phyloP scores from a whole-genome alignment of 1,140 invertebrate genomes.

The Sitobion miscanthi region DNA sequence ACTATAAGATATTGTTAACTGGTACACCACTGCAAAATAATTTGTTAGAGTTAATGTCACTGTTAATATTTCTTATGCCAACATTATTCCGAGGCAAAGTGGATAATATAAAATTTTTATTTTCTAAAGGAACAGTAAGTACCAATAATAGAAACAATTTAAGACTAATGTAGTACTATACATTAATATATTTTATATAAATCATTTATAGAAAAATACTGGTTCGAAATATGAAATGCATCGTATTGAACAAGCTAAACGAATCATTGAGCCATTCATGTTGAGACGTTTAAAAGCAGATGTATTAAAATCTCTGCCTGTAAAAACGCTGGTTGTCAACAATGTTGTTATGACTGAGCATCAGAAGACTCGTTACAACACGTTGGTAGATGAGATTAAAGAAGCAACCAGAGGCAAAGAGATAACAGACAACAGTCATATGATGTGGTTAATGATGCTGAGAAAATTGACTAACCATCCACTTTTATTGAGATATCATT shows the following conservation, averaged over 20 bases:
- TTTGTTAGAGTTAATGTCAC: slow-evolving; percentile 91
- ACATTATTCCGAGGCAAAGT: slow-evolving; percentile 89
- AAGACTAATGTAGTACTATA: not conserved
- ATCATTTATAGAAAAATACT: slow-evolving; percentile 24
- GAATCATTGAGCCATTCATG: slow-evolving; percentile 96
- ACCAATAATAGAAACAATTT: not conserved
- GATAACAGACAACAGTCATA: slow-evolving; percentile 62
- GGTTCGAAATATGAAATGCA: slow-evolving; percentile 82
- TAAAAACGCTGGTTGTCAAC: slow-evolving; percentile 76
- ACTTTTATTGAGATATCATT: slow-evolving; percentile 79
- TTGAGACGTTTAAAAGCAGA: slow-evolving; percentile 86
- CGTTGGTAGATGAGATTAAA: slow-evolving; percentile 76
- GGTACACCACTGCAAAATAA: slow-evolving; percentile 97
- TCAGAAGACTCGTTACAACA: slow-evolving; percentile 78
- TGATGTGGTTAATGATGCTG: slow-evolving; percentile 87
- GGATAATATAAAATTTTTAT: slow-evolving; percentile 85
- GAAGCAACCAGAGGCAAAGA: slow-evolving; percentile 65
- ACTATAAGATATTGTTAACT: slow-evolving; percentile 82
- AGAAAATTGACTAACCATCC: slow-evolving; percentile 90
- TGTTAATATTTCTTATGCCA: slow-evolving; percentile 95
- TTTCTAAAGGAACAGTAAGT: slow-evolving; percentile 66
- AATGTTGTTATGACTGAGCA: slow-evolving; percentile 71
- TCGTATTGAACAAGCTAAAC: slow-evolving; percentile 89
- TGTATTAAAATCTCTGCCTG: slow-evolving; percentile 82
- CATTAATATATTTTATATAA: not conserved